Percentiles rank a stretch among this genome's conserved stretches.
phyloP scores from a whole-genome alignment of 2,113 vertebrate genomes.

The Numenius arquata region DNA sequence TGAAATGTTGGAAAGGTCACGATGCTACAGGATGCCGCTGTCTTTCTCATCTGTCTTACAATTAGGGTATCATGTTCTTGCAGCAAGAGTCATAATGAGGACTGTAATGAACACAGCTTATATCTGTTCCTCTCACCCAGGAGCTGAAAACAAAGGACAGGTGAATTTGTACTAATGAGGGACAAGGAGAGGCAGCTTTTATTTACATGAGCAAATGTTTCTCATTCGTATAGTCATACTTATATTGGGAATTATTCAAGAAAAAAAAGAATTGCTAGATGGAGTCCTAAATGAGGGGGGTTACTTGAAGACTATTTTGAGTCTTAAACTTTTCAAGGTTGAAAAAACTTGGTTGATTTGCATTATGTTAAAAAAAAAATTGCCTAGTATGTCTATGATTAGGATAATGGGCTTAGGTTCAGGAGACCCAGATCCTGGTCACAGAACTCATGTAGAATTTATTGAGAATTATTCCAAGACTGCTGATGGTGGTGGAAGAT shows the following conservation, averaged over 20 bases:
- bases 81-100: constrained; percentile 30
- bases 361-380: not conserved
- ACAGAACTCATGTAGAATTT: not conserved
- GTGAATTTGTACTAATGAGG: constrained; percentile 3
- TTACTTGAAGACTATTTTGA: not conserved
- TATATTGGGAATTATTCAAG: not conserved
- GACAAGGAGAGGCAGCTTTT: not conserved
- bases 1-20: constrained; percentile 35
- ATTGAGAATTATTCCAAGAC: not conserved
- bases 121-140: constrained; percentile 1
- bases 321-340: not conserved
- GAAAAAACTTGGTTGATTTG: not conserved
- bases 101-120: constrained; percentile 11
- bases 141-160: constrained; percentile 7
- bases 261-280: not conserved
- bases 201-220: not conserved
- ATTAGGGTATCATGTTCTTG: constrained; percentile 29
- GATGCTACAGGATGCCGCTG: not conserved
- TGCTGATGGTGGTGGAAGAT: not conserved
- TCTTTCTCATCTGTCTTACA: constrained; percentile 45
- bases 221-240: not conserved
- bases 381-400: not conserved
- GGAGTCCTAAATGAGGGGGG: not conserved
- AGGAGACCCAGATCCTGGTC: not conserved
- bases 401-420: not conserved